These are phyloP conservation scores for Gortyna flavago DNA, from an alignment of 2,888 invertebrate genomes.

Conservation along the genomic window DNA sequence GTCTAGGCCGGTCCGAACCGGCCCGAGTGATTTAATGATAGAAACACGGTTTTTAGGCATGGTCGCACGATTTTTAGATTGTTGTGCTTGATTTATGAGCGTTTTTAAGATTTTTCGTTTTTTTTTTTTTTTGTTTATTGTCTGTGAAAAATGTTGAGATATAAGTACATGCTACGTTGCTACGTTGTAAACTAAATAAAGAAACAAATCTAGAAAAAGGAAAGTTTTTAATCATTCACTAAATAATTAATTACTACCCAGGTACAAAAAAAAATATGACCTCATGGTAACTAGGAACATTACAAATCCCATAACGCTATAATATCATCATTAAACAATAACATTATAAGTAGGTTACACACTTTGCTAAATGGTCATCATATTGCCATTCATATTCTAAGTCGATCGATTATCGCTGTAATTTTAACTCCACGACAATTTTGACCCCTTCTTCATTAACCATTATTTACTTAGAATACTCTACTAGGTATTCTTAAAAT, in stretches of 20 bases:
- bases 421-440: slow-evolving; percentile 14
- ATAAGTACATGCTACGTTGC: no score
- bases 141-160: background rate
- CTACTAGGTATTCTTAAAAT: slow-evolving; percentile 28
- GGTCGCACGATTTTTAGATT: slow-evolving; percentile 68
- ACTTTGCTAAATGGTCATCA: slow-evolving; percentile 17
- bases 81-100: slow-evolving; percentile 48
- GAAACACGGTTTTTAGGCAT: slow-evolving; percentile 79
- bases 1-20: slow-evolving; percentile 65
- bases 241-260: no score
- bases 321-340: slow-evolving; percentile 7
- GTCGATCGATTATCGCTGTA: slow-evolving; percentile 24
- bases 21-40: slow-evolving; percentile 82
- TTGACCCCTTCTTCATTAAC: slow-evolving; percentile 4
- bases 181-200: background rate
- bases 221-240: background rate
- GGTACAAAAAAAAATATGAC: no score
- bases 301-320: background rate
- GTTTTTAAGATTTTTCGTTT: background rate
- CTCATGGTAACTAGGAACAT: background rate
- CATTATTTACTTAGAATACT: slow-evolving; percentile 29
- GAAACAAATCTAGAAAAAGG: background rate
- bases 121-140: background rate
- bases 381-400: background rate
- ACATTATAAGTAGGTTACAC: background rate